phyloP scores from a whole-genome alignment of 2,888 invertebrate genomes.

The Neuroscelio doddi region DNA sequence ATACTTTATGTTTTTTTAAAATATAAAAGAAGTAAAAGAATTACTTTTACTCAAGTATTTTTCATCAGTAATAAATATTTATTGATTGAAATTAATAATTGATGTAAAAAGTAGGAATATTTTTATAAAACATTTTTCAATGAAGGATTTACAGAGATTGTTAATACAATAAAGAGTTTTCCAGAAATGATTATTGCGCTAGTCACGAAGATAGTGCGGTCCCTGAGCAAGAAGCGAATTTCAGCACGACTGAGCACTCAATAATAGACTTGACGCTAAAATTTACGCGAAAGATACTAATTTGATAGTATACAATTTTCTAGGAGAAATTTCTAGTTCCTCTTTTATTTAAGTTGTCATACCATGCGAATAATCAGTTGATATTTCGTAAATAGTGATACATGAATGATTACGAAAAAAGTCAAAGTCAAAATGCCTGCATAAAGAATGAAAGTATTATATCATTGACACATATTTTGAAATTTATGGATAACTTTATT shows the following conservation, averaged over 20 bases:
- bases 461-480: no score
- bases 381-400: slow-evolving; percentile 29
- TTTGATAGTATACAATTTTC: slow-evolving; percentile 53
- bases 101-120: no score
- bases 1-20: no score
- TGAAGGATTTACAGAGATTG: not conserved
- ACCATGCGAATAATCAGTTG: slow-evolving; percentile 47
- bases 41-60: no score
- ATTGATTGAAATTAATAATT: no score
- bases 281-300: slow-evolving; percentile 28
- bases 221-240: slow-evolving; percentile 30
- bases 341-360: slow-evolving; percentile 30
- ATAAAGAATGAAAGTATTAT: no score
- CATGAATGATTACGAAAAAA: slow-evolving; percentile 9
- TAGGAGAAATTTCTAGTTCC: slow-evolving; percentile 51
- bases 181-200: slow-evolving; percentile 47
- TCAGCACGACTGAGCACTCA: slow-evolving; percentile 50
- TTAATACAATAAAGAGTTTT: slow-evolving; percentile 32
- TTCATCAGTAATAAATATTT: no score
- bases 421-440: slow-evolving; percentile 38
- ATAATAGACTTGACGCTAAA: slow-evolving; percentile 43
- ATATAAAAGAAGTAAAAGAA: no score
- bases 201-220: no score
- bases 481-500: no score
- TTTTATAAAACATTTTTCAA: not conserved